phyloP scores from a whole-genome alignment of 2,113 vertebrate species.

The Ptilorrhoa leucosticta region DNA sequence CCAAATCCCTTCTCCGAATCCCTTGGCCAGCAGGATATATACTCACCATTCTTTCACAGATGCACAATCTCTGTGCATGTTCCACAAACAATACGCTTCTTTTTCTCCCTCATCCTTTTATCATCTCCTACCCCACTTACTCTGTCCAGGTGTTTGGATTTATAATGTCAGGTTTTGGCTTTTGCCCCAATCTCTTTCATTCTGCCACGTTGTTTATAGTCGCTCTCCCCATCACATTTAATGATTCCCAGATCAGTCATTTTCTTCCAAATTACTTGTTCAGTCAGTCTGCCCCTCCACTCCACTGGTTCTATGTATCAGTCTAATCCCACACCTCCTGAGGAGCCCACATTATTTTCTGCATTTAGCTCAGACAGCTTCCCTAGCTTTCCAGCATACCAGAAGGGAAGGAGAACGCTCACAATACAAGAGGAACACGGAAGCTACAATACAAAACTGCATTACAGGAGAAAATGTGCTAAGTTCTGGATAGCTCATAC shows the following conservation, averaged over 20 bases:
- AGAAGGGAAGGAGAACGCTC: neutral
- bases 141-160: neutral
- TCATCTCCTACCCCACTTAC: neutral
- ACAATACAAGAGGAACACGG: neutral
- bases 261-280: neutral
- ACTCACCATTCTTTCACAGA: neutral
- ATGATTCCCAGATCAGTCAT: neutral
- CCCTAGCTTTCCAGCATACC: neutral
- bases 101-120: neutral
- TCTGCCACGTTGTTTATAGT: neutral
- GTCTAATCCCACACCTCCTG: neutral
- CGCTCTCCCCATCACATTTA: neutral
- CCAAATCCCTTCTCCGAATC: neutral
- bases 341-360: neutral
- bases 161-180: slow-evolving; percentile 7
- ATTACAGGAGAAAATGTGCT: neutral
- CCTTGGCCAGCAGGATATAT: neutral
- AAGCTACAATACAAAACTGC: neutral
- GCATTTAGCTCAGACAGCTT: neutral
- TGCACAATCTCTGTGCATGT: neutral
- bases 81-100: neutral
- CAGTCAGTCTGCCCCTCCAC: neutral
- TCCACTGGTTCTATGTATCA: neutral
- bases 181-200: neutral
- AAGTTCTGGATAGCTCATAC: neutral